Evolutionary conservation across 2,113 vertebrate species (phyloP).

Genomic region (Dromaius novaehollandiae): DNA sequence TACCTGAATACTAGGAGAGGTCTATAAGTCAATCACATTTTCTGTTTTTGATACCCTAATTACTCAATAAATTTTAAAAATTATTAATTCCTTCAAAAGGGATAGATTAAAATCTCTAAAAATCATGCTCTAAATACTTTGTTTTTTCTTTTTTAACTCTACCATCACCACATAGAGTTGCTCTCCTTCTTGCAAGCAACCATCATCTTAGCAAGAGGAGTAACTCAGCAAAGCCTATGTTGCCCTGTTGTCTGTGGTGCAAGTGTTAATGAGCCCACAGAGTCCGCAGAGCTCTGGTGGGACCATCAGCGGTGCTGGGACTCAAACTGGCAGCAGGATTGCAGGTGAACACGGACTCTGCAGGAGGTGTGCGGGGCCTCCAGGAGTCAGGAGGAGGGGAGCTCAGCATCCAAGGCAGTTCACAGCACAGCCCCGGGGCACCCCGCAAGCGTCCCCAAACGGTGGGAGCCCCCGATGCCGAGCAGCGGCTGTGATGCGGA

Average conservation of each 20-base stretch:
- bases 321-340: neutral
- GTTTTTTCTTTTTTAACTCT: no score
- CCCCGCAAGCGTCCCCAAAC: neutral
- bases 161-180: neutral
- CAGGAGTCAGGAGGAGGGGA: neutral
- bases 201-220: neutral
- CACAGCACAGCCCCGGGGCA: neutral
- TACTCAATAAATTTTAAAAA: neutral
- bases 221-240: neutral
- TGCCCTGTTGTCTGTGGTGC: neutral
- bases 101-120: neutral
- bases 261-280: neutral
- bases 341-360: neutral
- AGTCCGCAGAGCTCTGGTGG: neutral
- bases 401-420: neutral
- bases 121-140: neutral
- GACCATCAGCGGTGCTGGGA: neutral
- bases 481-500: no score
- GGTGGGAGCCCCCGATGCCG: no score
- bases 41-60: neutral
- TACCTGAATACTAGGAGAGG: neutral
- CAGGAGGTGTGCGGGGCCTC: fast-evolving
- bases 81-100: neutral
- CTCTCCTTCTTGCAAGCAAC: neutral
- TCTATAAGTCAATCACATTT: neutral